Evolutionary conservation across 2,113 vertebrate species (phyloP), one percentile per base, ranked within the genome.

Genomic region (Lanius ludovicianus): DNA sequence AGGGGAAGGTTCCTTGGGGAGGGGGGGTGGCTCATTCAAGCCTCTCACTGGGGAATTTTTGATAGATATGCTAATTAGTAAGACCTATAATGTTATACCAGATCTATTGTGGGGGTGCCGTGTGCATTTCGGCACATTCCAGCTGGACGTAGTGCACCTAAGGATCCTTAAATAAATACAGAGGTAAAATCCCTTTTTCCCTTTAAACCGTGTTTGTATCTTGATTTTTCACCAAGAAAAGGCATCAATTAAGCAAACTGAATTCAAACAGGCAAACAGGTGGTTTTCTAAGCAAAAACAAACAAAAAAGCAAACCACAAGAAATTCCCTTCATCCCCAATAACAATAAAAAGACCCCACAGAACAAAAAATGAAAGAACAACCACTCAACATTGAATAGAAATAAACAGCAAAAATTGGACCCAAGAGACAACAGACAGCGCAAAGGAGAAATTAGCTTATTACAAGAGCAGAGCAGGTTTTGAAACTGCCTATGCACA

Each of bases 271-370:
- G 25, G 78, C 27, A 92, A 87, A 30, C 5, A 70, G 24, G 67
- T 68, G 14, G 31, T 41, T 64, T 19, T 41, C 49, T 59, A 44
- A 67, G 80, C 52, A 28, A 73, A 37, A 27, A 1, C 3, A 70
- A 71, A 27, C 2, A 39, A 47, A 19, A 17, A 41, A 35, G 13
- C 11, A 28, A 57, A 30, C 15, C 2, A 31, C 4, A 67, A 65
- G 30, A 63, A 68, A 30, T 7, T 24, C 16, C 8, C 1, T 8
- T 11, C 9, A 55, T 2, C 15, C 11, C 5, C 13, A 60, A 22
- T 22, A 85, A 39, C 3, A 70, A 25, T 35, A 75, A 28, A 16
- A 0, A 49, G 22, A 0, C 6, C 12, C 0, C 12, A 6, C 31
- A 30, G 6, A 25, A 8, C 15, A 59, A 79, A 55, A 79, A 28